Percentiles rank a stretch among this genome's conserved stretches.
phyloP scores from a whole-genome alignment of 1,140 invertebrate genomes.

The Gonatopus flavifemur region DNA sequence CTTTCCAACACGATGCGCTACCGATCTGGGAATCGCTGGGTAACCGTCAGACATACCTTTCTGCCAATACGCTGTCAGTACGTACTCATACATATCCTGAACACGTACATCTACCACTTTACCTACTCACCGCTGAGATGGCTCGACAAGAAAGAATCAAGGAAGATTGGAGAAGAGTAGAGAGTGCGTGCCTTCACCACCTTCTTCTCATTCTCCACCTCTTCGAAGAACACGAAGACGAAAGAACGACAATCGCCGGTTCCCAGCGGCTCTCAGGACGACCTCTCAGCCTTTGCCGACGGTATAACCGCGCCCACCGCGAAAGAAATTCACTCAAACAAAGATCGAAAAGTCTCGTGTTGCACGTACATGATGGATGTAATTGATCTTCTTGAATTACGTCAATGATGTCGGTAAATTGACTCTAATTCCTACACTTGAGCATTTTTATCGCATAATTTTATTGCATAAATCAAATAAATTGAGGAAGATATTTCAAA shows the following conservation, averaged over 20 bases:
- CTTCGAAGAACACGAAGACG: constrained; percentile 21
- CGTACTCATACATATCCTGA: too few species aligned
- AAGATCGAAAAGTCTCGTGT: constrained; percentile 22
- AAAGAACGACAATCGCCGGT: constrained; percentile 54
- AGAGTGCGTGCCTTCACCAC: constrained; percentile 27
- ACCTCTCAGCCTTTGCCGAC: constrained; percentile 47
- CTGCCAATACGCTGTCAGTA: too few species aligned
- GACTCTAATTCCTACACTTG: too few species aligned
- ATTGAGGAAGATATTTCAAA: too few species aligned
- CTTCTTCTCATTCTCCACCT: background rate
- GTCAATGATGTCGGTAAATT: too few species aligned
- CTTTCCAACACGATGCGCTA: too few species aligned
- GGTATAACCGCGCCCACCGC: constrained; percentile 47
- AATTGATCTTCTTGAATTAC: too few species aligned
- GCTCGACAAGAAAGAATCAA: background rate
- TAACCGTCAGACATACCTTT: constrained; percentile 25
- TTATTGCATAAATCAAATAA: too few species aligned
- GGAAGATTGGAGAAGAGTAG: constrained; percentile 1
- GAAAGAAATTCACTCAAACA: constrained; percentile 44
- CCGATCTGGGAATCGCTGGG: constrained; percentile 36
- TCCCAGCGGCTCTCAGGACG: constrained; percentile 44
- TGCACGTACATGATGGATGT: constrained; percentile 19
- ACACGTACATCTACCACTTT: too few species aligned
- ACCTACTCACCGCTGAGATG: background rate
- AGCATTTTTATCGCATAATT: too few species aligned